Percentiles rank a stretch among this genome's conserved stretches.
Conservation (phyloP, 2,113 vertebrate species). For the Rhinolophus ferrumequinum region DNA sequence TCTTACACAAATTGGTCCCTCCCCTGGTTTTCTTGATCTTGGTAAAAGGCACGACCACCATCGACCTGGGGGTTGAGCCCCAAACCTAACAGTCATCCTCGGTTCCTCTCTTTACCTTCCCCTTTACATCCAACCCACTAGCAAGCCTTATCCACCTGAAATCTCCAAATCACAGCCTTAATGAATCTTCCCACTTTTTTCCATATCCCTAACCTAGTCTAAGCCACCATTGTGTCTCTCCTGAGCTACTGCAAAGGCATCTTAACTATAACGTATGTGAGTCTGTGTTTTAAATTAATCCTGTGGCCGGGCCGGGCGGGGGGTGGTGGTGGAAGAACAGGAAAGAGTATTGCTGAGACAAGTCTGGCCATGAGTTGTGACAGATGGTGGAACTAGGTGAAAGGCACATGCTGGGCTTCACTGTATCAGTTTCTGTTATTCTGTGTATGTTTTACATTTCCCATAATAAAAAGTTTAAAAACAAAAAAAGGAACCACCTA, state of each 20-base stretch:
- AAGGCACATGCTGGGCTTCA: neutral
- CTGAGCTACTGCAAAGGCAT: neutral
- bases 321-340: neutral
- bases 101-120: neutral
- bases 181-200: too few relatives aligned
- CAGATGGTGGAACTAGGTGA: neutral
- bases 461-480: neutral
- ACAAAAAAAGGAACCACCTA: neutral
- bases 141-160: neutral
- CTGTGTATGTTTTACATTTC: neutral
- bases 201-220: neutral
- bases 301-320: fast-evolving
- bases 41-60: neutral
- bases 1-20: neutral
- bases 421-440: neutral
- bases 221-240: neutral
- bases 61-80: neutral
- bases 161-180: neutral
- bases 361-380: neutral
- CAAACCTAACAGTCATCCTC: neutral
- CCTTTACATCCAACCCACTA: neutral
- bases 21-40: neutral
- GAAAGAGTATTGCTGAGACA: neutral
- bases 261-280: neutral
- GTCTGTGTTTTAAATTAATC: neutral